Evolutionary conservation across 2,888 invertebrate genomes (phyloP), one percentile per base, ranked within the genome.

Genomic region (Sphecodes monilicornis): DNA sequence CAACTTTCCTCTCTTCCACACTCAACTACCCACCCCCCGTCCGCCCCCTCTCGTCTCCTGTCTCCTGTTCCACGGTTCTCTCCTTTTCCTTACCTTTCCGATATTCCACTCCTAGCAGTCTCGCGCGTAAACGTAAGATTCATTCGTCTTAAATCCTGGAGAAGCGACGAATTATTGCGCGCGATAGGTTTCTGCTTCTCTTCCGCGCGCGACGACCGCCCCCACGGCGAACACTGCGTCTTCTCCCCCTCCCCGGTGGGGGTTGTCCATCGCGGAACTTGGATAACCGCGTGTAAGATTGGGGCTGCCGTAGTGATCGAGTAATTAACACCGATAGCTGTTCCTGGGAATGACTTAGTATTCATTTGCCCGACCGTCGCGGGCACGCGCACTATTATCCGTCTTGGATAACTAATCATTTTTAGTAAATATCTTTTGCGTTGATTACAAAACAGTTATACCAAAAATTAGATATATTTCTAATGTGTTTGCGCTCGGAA

Each of bases 41-140:
- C 77, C 57, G 18, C 22, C 36, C 66, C 32, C 36, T 18, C 32
- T 29, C 29, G 26, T 29, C 60, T 60, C 60, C 66, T 50, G 72
- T 72, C 69, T 57, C 76, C 81, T 71, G 64, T 77, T 66, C 69
- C 73, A 54, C 84, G 71, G 43, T 66, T 72, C 71, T 79, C 73
- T 70, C 84, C 85, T 85, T 90, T 87, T 86, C 86, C 86, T 89
- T 88, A 90, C 89, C 90, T 90, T 91, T 88, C 90, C 92, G 89
- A 91, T 91, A 91, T 91, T 90, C 91, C 84, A 78, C 88, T 89
- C 80, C 87, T 82, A 83, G 77, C 90, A 85, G 85, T 64, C 88
- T 86, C 90, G 85, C 90, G 89, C 89, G 87, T 88, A 88, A 86
- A 89, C 86, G 88, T 89, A 91, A 92, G 89, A 91, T 91, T 92